A percentile compares a stretch with the other conserved stretches of the same genome.
These are phyloP conservation scores for Zaprionus ghesquierei DNA, from an alignment of 1,140 invertebrate genomes.

Conservation along the genomic window DNA sequence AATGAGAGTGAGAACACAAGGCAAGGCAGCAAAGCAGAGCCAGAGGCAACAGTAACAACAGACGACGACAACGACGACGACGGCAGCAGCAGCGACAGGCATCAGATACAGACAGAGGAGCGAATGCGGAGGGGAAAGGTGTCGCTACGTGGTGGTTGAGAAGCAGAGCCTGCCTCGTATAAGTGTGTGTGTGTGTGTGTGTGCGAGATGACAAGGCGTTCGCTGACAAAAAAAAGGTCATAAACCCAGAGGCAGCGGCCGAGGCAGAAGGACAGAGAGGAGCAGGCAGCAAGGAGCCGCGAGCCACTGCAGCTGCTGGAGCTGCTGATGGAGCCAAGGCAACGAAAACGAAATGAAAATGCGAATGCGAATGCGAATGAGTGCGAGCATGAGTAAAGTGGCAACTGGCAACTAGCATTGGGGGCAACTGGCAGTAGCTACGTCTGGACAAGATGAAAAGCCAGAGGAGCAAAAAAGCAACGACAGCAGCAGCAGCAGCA, in stretches of 20 bases:
- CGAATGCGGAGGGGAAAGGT: constrained; percentile 43
- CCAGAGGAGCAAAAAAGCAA: constrained; percentile 73
- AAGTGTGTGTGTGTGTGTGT: not conserved
- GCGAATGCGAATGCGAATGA: constrained; percentile 29
- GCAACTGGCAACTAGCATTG: constrained; percentile 29
- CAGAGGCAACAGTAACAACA: not conserved
- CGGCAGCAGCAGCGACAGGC: constrained; percentile 14
- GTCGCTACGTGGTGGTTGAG: constrained; percentile 59
- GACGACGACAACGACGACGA: not conserved
- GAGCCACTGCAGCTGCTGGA: not conserved
- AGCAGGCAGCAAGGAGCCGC: not conserved
- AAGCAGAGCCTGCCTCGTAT: constrained; percentile 7
- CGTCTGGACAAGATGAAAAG: not conserved
- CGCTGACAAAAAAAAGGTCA: constrained; percentile 68
- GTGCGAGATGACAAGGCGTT: constrained; percentile 38
- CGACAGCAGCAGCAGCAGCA: constrained; percentile 18
- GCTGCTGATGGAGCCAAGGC: not conserved
- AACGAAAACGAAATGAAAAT: constrained; percentile 30
- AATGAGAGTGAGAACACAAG: constrained; percentile 51
- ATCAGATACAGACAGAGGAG: constrained; percentile 63
- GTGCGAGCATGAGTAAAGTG: constrained; percentile 12
- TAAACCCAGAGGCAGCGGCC: constrained; percentile 54
- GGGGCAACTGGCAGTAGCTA: constrained; percentile 46
- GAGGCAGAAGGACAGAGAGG: constrained; percentile 21
- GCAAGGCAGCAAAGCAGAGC: constrained; percentile 14